These are phyloP conservation scores for Myiotriccus ornatus DNA, from an alignment of 2,797 vertebrate genomes.

Conservation along the genomic window DNA sequence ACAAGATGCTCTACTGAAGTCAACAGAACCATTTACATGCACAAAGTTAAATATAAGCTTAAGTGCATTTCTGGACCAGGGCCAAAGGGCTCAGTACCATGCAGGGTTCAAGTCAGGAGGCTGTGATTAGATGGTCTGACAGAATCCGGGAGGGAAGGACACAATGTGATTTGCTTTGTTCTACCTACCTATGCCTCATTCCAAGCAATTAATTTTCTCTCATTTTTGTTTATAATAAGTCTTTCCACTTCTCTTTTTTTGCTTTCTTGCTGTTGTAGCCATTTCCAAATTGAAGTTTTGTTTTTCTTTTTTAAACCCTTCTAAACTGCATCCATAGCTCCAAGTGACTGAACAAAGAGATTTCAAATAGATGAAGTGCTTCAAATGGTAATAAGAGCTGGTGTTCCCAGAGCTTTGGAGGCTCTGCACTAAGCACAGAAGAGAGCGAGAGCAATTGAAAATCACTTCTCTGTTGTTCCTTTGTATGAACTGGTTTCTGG, in stretches of 20 bases:
- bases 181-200: slow-evolving; percentile 43
- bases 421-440: slow-evolving; percentile 19
- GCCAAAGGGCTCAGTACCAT: slow-evolving; percentile 37
- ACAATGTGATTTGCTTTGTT: background rate
- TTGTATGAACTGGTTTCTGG: slow-evolving; percentile 73
- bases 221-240: slow-evolving; percentile 23
- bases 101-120: slow-evolving; percentile 27
- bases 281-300: slow-evolving; percentile 43
- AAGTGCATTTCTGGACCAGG: slow-evolving; percentile 56
- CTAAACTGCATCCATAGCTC: slow-evolving; percentile 53
- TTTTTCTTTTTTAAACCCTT: slow-evolving; percentile 41
- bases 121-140: slow-evolving; percentile 34
- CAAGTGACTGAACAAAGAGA: slow-evolving; percentile 61
- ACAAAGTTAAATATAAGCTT: slow-evolving; percentile 57
- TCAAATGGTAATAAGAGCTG: slow-evolving; percentile 56
- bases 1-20: slow-evolving; percentile 41
- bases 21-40: slow-evolving; percentile 49
- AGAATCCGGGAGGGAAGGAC: background rate
- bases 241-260: slow-evolving; percentile 15
- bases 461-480: slow-evolving; percentile 74
- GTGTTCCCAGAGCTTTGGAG: slow-evolving; percentile 52
- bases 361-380: slow-evolving; percentile 59
- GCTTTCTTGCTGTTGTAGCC: slow-evolving; percentile 27
- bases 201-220: slow-evolving; percentile 39
- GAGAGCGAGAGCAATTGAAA: slow-evolving; percentile 64